Evolutionary conservation across 2,888 invertebrate genomes (phyloP).

Genomic region (Abrostola tripartita): DNA sequence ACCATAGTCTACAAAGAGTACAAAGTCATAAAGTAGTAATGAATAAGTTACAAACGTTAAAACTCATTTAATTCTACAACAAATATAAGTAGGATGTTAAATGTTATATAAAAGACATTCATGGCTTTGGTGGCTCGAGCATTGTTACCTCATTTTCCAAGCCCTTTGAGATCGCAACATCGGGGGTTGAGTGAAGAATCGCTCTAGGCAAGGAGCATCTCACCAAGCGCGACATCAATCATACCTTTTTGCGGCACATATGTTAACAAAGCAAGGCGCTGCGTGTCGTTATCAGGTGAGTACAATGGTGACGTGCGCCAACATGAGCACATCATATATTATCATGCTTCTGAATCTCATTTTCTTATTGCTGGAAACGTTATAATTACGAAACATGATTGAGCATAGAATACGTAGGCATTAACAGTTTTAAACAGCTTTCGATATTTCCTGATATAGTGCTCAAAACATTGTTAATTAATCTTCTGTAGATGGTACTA

Average conservation of each 20-base stretch:
- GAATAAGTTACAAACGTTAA: too few relatives aligned
- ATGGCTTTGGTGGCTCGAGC: slow-evolving; percentile 17
- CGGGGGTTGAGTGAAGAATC: slow-evolving; percentile 49
- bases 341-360: slow-evolving; percentile 23
- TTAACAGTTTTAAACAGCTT: neutral
- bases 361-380: neutral
- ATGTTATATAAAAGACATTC: neutral
- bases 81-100: neutral
- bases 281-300: slow-evolving; percentile 30
- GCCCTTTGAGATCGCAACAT: slow-evolving; percentile 46
- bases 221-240: slow-evolving; percentile 55
- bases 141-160: slow-evolving; percentile 28
- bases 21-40: too few relatives aligned
- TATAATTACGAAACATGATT: neutral
- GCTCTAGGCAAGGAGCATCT: slow-evolving; percentile 42
- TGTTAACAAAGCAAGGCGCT: slow-evolving; percentile 40
- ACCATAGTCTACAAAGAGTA: too few relatives aligned
- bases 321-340: neutral
- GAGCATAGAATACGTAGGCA: neutral
- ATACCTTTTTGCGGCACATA: slow-evolving; percentile 54
- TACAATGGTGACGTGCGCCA: slow-evolving; percentile 18
- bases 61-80: too few relatives aligned
- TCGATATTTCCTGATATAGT: too few relatives aligned
- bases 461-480: too few relatives aligned
- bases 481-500: slow-evolving; percentile 1